Conservation (phyloP, 2,888 invertebrate genomes). For the Phymatocera aterrima region DNA sequence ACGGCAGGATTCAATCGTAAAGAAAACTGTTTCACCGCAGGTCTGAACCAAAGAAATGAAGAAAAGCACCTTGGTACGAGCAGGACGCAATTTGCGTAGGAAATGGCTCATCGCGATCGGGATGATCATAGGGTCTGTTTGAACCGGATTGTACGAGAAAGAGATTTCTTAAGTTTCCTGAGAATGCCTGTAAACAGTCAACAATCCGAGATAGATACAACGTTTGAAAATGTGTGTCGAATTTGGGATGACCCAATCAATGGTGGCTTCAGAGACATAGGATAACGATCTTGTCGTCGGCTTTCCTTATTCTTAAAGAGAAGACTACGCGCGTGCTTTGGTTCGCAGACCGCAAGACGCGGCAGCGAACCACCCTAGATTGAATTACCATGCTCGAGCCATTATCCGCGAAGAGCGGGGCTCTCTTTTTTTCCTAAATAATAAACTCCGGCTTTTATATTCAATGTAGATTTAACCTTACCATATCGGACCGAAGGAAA, state of each 20-base stretch:
- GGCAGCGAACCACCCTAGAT: conserved; percentile 2
- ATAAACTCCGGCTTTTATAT: conserved; percentile 39
- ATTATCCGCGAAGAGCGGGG: conserved; percentile 21
- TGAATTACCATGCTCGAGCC: conserved; percentile 42
- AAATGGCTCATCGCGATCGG: neutral
- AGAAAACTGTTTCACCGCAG: conserved; percentile 60
- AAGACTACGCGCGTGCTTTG: neutral
- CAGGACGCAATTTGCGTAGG: neutral
- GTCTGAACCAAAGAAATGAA: conserved; percentile 42
- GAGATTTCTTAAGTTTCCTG: neutral
- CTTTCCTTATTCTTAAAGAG: neutral
- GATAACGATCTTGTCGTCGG: neutral
- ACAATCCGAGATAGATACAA: neutral
- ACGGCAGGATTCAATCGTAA: conserved; percentile 17
- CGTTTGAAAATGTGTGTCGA: conserved; percentile 13
- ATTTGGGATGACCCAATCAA: conserved; percentile 24
- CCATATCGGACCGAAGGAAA: conserved; percentile 39
- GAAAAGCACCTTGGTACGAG: too few species aligned
- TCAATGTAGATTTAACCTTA: conserved; percentile 36
- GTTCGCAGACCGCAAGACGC: neutral
- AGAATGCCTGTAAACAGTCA: neutral
- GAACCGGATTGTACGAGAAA: neutral
- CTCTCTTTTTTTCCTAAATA: conserved; percentile 38
- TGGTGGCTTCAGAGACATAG: neutral
- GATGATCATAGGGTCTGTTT: neutral